Conservation (phyloP, 1,140 invertebrate species). For the Ganaspis sp. region DNA sequence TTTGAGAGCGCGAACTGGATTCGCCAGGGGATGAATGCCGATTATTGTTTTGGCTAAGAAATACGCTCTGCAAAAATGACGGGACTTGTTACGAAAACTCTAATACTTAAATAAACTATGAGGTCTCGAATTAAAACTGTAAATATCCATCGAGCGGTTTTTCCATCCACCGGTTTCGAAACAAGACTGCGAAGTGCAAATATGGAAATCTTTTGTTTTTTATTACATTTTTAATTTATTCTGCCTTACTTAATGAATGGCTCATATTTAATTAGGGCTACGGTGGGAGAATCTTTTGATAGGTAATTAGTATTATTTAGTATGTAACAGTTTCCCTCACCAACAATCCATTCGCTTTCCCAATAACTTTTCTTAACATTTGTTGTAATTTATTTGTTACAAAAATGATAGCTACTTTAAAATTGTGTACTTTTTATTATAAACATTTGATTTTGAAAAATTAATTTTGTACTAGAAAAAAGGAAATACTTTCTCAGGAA, state of each 20-base stretch:
- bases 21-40: conserved; percentile 42
- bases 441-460: neutral
- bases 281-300: neutral
- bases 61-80: conserved; percentile 44
- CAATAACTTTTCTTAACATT: neutral
- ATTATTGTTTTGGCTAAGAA: conserved; percentile 40
- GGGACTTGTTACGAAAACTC: conserved; percentile 39
- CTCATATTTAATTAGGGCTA: neutral
- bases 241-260: conserved; percentile 45
- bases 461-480: neutral
- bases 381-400: neutral
- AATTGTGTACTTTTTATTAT: conserved; percentile 1
- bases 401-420: neutral
- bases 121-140: conserved; percentile 46
- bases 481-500: too few relatives aligned
- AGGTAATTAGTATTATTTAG: conserved; percentile 41
- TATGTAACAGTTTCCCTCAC: neutral
- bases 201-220: conserved; percentile 44
- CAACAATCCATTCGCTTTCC: neutral
- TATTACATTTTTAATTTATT: conserved; percentile 54
- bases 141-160: conserved; percentile 60
- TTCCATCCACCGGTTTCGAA: conserved; percentile 53
- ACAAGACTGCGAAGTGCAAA: conserved; percentile 61
- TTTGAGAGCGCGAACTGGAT: conserved; percentile 60
- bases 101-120: conserved; percentile 50